Evolutionary conservation across 2,113 vertebrate species (phyloP).

Genomic region (Trematomus loennbergii): DNA sequence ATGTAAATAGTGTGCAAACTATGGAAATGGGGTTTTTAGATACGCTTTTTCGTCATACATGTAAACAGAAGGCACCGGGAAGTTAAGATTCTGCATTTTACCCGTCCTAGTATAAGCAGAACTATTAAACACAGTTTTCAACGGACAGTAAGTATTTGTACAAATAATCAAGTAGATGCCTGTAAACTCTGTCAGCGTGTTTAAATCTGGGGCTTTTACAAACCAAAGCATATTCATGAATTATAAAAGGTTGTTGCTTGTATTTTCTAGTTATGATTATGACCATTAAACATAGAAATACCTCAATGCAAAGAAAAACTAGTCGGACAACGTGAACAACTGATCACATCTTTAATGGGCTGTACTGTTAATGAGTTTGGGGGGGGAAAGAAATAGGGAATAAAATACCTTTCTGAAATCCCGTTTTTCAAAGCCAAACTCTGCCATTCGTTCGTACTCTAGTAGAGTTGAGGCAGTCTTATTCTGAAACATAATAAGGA

Average conservation of each 20-base stretch:
- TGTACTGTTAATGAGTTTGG: neutral
- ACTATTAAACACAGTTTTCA: neutral
- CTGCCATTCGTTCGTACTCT: slow-evolving; percentile 93
- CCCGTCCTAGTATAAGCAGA: too few relatives aligned
- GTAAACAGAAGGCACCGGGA: too few relatives aligned
- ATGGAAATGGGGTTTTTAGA: too few relatives aligned
- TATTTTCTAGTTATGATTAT: neutral
- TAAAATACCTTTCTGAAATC: slow-evolving; percentile 93
- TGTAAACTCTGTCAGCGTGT: too few relatives aligned
- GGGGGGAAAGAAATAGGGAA: neutral
- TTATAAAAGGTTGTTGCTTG: neutral
- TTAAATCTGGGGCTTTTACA: neutral
- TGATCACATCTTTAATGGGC: neutral
- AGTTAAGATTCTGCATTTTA: too few relatives aligned
- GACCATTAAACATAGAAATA: neutral
- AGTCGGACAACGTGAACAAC: neutral
- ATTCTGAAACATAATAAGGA: slow-evolving; percentile 81
- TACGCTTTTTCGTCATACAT: too few relatives aligned
- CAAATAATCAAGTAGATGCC: neutral
- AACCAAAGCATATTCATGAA: neutral
- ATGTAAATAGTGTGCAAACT: neutral
- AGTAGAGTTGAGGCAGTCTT: slow-evolving; percentile 90
- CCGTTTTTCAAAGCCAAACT: slow-evolving; percentile 92
- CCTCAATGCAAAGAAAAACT: neutral
- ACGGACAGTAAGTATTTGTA: neutral